Evolutionary conservation across 2,797 vertebrate species (phyloP).

Genomic region (Sorex maritimensis): DNA sequence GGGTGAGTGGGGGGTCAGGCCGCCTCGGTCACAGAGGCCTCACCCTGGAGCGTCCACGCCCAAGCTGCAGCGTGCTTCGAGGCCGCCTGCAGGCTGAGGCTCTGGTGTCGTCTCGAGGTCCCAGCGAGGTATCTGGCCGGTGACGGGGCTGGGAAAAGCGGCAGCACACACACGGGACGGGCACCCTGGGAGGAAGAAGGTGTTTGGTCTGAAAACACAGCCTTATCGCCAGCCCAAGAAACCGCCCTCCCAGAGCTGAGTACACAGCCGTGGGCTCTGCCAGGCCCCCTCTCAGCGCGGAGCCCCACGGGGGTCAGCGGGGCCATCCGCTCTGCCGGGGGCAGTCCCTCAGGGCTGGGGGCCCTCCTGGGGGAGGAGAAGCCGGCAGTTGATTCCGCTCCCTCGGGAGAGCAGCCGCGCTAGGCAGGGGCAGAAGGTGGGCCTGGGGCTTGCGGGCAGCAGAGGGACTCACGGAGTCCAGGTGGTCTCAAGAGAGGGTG

Average conservation of each 20-base stretch:
- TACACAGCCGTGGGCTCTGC: slow-evolving; percentile 55
- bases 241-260: slow-evolving; percentile 67
- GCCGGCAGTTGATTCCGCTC: not conserved
- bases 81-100: too few species aligned
- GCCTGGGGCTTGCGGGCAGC: too few species aligned
- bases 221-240: slow-evolving; percentile 81
- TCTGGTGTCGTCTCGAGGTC: not conserved
- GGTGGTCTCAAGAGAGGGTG: too few species aligned
- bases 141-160: slow-evolving; percentile 61
- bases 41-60: too few species aligned
- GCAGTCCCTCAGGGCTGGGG: accelerated
- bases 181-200: slow-evolving; percentile 57
- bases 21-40: too few species aligned
- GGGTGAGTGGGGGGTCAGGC: too few species aligned
- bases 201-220: slow-evolving; percentile 83
- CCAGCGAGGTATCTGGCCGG: not conserved
- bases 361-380: not conserved
- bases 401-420: not conserved
- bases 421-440: too few species aligned
- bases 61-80: too few species aligned
- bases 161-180: not conserved
- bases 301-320: slow-evolving; percentile 52
- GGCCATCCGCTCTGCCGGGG: not conserved
- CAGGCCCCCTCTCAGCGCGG: not conserved
- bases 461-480: too few species aligned